Percentiles rank a stretch among this genome's conserved stretches.
phyloP scores from a whole-genome alignment of 2,888 invertebrate genomes.

The Lithophane socia region DNA sequence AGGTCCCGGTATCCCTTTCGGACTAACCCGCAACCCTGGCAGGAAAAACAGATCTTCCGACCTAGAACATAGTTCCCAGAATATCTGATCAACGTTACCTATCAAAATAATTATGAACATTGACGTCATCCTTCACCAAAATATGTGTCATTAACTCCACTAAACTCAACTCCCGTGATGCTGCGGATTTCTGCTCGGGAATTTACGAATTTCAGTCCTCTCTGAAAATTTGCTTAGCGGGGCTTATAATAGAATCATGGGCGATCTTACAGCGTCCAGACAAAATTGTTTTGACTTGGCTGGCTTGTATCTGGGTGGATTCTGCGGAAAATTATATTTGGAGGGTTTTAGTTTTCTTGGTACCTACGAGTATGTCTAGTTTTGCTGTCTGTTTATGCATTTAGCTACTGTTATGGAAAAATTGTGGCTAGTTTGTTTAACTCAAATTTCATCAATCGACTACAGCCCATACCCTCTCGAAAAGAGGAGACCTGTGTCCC shows the following conservation, averaged over 20 bases:
- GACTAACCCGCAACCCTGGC: too few species aligned
- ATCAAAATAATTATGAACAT: slow-evolving; percentile 31
- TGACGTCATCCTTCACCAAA: slow-evolving; percentile 41
- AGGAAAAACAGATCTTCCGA: too few species aligned
- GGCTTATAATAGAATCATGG: slow-evolving; percentile 58
- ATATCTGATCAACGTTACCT: slow-evolving; percentile 1
- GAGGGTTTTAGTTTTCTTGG: slow-evolving; percentile 6
- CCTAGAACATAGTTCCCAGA: slow-evolving; percentile 7
- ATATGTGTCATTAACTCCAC: slow-evolving; percentile 48
- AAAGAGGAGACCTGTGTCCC: too few species aligned
- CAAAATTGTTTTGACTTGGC: slow-evolving; percentile 55
- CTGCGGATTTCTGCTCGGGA: slow-evolving; percentile 41
- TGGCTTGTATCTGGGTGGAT: slow-evolving; percentile 21
- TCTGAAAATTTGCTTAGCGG: slow-evolving; percentile 61
- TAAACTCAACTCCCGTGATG: slow-evolving; percentile 34
- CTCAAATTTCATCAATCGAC: not conserved
- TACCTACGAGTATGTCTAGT: not conserved
- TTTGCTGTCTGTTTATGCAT: not conserved
- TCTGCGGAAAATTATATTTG: slow-evolving; percentile 26
- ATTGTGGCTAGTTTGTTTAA: not conserved
- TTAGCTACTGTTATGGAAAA: not conserved
- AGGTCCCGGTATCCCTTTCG: too few species aligned
- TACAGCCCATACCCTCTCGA: too few species aligned
- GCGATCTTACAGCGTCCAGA: slow-evolving; percentile 48
- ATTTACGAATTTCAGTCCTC: slow-evolving; percentile 53